Conservation (phyloP, 1,140 invertebrate species). For the Drosophila bocki region DNA sequence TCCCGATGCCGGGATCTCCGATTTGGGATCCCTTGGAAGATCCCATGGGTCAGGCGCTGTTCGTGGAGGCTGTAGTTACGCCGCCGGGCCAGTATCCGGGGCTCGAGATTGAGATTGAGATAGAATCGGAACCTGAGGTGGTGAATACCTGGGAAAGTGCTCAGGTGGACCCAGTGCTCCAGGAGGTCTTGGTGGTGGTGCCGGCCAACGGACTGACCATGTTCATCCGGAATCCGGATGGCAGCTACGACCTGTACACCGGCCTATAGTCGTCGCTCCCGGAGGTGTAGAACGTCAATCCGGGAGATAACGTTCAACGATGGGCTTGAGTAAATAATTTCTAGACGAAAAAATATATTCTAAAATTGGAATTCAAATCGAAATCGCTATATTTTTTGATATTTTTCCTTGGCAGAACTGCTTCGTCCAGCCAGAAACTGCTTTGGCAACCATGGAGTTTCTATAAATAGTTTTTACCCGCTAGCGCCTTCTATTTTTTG, state of each 20-base stretch:
- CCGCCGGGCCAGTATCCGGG: no score
- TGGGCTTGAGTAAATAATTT: background rate
- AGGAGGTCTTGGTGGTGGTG: background rate
- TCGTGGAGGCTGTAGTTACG: background rate
- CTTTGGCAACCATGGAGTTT: background rate
- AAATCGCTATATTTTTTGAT: no score
- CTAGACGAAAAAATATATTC: no score
- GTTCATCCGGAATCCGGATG: slow-evolving; percentile 8
- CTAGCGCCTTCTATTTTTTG: background rate
- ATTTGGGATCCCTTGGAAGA: background rate
- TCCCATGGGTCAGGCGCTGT: no score
- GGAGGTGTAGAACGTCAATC: background rate
- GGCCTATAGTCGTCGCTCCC: background rate
- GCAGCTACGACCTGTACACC: background rate
- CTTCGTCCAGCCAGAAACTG: no score
- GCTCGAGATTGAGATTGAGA: no score
- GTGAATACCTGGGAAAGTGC: background rate
- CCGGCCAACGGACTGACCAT: background rate
- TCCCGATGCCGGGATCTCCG: background rate
- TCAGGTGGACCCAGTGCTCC: background rate
- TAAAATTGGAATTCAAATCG: no score
- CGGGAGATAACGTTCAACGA: slow-evolving; percentile 22
- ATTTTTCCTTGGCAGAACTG: no score
- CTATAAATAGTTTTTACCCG: background rate
- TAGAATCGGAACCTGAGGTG: background rate